Conservation (phyloP, 2,113 vertebrate species). For the Labeo catla region DNA sequence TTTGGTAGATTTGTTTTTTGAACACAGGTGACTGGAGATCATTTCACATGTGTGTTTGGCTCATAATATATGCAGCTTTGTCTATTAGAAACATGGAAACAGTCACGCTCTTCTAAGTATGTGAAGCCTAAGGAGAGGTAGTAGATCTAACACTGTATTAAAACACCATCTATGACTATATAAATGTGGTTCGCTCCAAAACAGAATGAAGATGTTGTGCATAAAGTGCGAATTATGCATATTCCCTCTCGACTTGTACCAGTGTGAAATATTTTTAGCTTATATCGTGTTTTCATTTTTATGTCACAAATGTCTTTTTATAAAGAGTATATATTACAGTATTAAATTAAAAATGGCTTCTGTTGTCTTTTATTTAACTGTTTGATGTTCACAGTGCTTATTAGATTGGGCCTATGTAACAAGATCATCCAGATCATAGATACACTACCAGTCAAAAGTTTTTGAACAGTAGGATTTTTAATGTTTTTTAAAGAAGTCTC, state of each 20-base stretch:
- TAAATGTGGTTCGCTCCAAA: constrained; percentile 39
- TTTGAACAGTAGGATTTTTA: too few relatives aligned
- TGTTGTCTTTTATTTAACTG: constrained; percentile 1
- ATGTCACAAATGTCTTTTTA: constrained; percentile 58
- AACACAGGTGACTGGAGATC: not conserved
- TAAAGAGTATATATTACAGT: constrained; percentile 53
- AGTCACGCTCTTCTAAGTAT: constrained; percentile 37
- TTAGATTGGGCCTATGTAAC: not conserved
- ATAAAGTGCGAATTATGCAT: constrained; percentile 46
- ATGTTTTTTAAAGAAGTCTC: too few relatives aligned
- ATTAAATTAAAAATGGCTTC: constrained; percentile 33
- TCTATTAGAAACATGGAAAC: constrained; percentile 40
- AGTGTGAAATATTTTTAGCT: constrained; percentile 53
- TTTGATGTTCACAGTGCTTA: not conserved
- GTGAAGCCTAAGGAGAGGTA: constrained; percentile 46
- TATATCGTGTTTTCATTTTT: constrained; percentile 55
- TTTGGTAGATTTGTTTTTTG: too few relatives aligned
- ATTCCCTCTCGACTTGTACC: constrained; percentile 47
- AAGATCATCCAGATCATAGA: not conserved
- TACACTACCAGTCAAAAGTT: not conserved
- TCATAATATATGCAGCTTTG: constrained; percentile 30
- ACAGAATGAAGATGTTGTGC: constrained; percentile 52
- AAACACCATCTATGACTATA: constrained; percentile 41
- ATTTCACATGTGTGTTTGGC: constrained; percentile 3
- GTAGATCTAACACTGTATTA: constrained; percentile 57